A percentile compares a stretch with the other conserved stretches of the same genome.
Evolutionary conservation across 2,113 vertebrate genomes (phyloP).

Genomic region (Ia io): DNA sequence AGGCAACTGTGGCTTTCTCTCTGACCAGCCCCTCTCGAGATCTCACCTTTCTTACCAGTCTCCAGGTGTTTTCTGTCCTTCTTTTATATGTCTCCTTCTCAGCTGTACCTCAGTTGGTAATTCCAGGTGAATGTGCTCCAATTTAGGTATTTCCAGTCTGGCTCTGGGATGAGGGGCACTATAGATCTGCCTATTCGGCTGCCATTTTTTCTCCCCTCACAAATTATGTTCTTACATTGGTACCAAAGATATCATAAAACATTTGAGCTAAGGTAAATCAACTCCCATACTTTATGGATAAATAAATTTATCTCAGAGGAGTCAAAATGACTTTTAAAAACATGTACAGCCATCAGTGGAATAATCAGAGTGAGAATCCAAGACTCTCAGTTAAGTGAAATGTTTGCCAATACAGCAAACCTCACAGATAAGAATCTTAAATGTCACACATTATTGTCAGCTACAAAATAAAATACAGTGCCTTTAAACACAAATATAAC

Average conservation of each 20-base stretch:
- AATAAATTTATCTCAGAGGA: neutral
- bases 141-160: too few species aligned
- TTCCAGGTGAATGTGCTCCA: too few species aligned
- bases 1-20: too few species aligned
- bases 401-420: neutral
- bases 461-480: neutral
- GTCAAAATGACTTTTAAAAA: neutral
- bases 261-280: neutral
- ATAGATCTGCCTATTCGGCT: too few species aligned
- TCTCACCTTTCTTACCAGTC: too few species aligned
- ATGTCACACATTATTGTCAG: neutral
- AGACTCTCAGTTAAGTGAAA: neutral
- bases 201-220: neutral
- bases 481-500: neutral
- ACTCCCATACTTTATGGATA: neutral
- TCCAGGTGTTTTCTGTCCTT: too few species aligned
- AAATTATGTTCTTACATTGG: neutral
- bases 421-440: neutral
- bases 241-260: neutral
- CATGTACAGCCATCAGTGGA: neutral
- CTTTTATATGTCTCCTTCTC: too few species aligned
- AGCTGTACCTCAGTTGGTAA: too few species aligned
- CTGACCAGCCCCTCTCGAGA: too few species aligned
- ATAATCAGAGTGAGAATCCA: neutral
- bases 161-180: too few species aligned